Evolutionary conservation across 2,113 vertebrate genomes (phyloP).

Genomic region (Riparia riparia): DNA sequence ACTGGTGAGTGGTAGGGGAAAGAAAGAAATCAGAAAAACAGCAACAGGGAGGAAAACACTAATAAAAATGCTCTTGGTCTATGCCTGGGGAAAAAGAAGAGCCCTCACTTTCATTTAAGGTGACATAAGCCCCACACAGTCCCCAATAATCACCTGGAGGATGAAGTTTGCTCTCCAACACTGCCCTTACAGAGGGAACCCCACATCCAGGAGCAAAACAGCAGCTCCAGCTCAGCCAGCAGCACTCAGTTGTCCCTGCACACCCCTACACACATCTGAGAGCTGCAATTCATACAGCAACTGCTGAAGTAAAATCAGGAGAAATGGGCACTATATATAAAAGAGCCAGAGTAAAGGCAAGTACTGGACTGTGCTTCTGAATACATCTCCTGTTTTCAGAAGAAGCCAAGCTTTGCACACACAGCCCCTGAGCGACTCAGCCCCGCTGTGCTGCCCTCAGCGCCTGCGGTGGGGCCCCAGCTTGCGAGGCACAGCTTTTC

Average conservation of each 20-base stretch:
- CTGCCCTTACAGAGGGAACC: background rate
- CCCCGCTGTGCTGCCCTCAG: background rate
- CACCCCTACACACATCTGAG: background rate
- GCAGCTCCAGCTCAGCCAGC: background rate
- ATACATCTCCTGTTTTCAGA: slow-evolving; percentile 36
- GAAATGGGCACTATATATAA: background rate
- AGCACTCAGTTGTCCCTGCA: background rate
- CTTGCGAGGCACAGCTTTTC: background rate
- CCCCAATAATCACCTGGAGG: background rate
- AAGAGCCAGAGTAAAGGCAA: background rate
- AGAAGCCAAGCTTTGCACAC: background rate
- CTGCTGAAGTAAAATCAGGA: slow-evolving; percentile 36
- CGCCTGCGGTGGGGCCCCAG: rapidly evolving
- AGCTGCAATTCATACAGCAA: slow-evolving; percentile 7
- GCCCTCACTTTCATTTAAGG: background rate
- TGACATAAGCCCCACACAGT: background rate
- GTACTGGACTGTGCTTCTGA: slow-evolving; percentile 17
- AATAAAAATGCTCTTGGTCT: background rate
- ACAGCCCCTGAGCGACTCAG: background rate
- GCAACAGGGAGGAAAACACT: background rate
- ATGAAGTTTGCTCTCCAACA: background rate
- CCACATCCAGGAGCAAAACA: background rate
- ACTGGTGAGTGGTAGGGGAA: rapidly evolving
- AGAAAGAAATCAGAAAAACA: background rate
- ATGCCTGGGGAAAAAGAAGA: background rate